Conservation (phyloP, 2,797 vertebrate genomes). For the Takifugu rubripes region DNA sequence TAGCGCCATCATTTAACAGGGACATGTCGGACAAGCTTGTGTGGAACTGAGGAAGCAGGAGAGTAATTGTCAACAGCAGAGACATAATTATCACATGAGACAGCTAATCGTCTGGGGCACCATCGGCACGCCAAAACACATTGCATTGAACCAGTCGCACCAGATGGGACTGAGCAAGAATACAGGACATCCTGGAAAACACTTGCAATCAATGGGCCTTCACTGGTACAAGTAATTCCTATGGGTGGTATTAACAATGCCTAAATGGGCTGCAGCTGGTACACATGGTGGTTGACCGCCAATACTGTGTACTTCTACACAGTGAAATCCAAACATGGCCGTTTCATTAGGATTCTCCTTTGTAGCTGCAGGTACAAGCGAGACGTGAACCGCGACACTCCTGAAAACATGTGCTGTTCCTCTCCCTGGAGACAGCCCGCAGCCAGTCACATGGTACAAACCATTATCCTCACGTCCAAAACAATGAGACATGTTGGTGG, state of each 20-base stretch:
- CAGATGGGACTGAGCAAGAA: conserved; percentile 57
- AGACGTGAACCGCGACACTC: conserved; percentile 34
- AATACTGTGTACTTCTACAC: conserved; percentile 40
- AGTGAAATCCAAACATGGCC: conserved; percentile 47
- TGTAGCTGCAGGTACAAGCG: conserved; percentile 51
- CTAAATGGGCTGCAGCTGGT: conserved; percentile 57
- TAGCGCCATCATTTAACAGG: not conserved
- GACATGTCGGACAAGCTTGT: not conserved
- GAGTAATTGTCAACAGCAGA: conserved; percentile 31
- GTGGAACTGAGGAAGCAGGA: conserved; percentile 11
- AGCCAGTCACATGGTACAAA: conserved; percentile 38
- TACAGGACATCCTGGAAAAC: conserved; percentile 50
- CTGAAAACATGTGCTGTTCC: conserved; percentile 32
- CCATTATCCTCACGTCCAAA: conserved; percentile 42
- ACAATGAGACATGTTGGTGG: conserved; percentile 21
- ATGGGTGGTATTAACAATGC: conserved; percentile 58
- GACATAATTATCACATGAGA: conserved; percentile 50
- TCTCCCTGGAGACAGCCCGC: conserved; percentile 29
- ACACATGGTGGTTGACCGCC: conserved; percentile 49
- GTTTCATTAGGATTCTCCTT: conserved; percentile 44
- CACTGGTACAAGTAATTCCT: conserved; percentile 48
- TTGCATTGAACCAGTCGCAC: conserved; percentile 47
- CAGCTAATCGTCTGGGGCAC: conserved; percentile 49
- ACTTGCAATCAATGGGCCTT: conserved; percentile 62
- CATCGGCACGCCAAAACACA: conserved; percentile 41